These are phyloP conservation scores for Belonocnema kinseyi DNA, from an alignment of 1,140 invertebrate genomes.

Conservation along the genomic window DNA sequence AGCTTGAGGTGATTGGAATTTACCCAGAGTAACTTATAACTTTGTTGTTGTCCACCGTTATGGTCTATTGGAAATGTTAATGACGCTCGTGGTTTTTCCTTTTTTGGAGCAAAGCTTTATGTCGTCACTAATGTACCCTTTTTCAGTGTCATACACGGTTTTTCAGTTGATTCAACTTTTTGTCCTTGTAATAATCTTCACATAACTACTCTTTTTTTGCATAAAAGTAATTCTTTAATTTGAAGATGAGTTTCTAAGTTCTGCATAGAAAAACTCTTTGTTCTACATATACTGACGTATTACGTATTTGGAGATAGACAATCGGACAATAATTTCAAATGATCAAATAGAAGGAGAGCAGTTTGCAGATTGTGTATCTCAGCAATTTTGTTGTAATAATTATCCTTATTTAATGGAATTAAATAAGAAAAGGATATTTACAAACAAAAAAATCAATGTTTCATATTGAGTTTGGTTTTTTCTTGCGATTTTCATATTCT, in stretches of 20 bases:
- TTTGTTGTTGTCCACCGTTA: slow-evolving; percentile 16
- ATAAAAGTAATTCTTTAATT: background rate
- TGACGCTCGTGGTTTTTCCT: slow-evolving; percentile 13
- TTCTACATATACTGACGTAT: too few species aligned
- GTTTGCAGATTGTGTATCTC: too few species aligned
- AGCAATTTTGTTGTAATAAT: too few species aligned
- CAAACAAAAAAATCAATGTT: too few species aligned
- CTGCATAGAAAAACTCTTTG: too few species aligned
- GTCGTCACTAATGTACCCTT: slow-evolving; percentile 21
- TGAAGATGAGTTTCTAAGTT: background rate
- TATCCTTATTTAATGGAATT: too few species aligned
- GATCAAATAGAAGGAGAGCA: too few species aligned
- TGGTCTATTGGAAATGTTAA: slow-evolving; percentile 21
- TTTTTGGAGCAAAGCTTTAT: slow-evolving; percentile 22
- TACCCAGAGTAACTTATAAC: slow-evolving; percentile 1
- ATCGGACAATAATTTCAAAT: too few species aligned
- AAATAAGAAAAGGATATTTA: too few species aligned
- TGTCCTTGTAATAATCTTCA: background rate
- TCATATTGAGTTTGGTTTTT: too few species aligned
- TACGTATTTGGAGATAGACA: too few species aligned
- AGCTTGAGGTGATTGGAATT: background rate
- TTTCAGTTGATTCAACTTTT: background rate
- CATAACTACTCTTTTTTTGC: background rate
- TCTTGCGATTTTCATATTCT: too few species aligned
- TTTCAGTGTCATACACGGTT: slow-evolving; percentile 6